Percentiles rank a stretch among this genome's conserved stretches.
Evolutionary conservation across 1,140 invertebrate species (phyloP).

Genomic region (Lysiphlebus fabarum): DNA sequence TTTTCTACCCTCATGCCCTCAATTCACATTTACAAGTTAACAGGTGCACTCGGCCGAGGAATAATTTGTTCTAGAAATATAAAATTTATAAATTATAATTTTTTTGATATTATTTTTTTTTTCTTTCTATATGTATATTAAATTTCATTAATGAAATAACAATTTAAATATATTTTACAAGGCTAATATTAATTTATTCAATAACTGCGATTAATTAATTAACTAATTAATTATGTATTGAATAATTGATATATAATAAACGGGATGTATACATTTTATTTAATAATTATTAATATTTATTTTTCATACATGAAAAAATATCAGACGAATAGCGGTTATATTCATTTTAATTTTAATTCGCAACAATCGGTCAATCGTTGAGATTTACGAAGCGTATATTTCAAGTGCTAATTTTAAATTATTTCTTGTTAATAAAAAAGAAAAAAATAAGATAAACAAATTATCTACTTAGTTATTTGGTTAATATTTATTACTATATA

Average conservation of each 20-base stretch:
- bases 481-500: too few species aligned
- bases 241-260: not conserved
- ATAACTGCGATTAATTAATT: too few species aligned
- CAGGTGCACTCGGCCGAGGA: slow-evolving; percentile 16
- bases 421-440: not conserved
- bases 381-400: slow-evolving; percentile 20
- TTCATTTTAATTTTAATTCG: slow-evolving; percentile 20
- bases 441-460: too few species aligned
- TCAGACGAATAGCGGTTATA: slow-evolving; percentile 17
- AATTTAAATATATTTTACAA: too few species aligned
- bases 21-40: slow-evolving; percentile 1
- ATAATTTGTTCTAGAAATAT: slow-evolving; percentile 11
- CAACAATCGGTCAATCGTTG: slow-evolving; percentile 15
- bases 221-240: not conserved
- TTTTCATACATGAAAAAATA: not conserved
- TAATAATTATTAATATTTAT: not conserved
- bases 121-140: too few species aligned
- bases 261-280: not conserved
- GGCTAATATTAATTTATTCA: too few species aligned
- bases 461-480: not conserved
- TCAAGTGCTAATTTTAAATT: not conserved
- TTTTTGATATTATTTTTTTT: not conserved
- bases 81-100: not conserved
- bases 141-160: too few species aligned
- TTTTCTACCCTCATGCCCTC: not conserved